Conservation (phyloP, 2,797 vertebrate genomes). For the Girardinus metallicus region DNA sequence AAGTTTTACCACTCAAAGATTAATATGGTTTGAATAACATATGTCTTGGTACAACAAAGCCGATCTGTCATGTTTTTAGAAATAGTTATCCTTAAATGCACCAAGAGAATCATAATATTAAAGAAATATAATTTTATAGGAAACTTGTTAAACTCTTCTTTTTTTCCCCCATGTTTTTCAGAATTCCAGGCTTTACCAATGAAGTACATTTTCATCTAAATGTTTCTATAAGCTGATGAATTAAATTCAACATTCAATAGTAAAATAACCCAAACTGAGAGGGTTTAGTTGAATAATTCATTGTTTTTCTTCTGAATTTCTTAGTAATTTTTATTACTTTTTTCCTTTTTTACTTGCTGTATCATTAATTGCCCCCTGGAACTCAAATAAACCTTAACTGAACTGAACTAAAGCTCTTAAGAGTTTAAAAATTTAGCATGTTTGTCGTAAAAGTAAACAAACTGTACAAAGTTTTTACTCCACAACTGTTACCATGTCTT, state of each 20-base stretch:
- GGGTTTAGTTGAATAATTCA: not conserved
- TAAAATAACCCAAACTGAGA: not conserved
- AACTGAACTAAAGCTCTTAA: not conserved
- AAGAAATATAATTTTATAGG: not conserved
- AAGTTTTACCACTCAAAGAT: not conserved
- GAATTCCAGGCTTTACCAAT: not conserved
- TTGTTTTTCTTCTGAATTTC: not conserved
- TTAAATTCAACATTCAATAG: not conserved
- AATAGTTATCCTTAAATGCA: not conserved
- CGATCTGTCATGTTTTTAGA: not conserved
- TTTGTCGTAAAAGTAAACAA: not conserved
- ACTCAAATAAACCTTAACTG: too few species aligned
- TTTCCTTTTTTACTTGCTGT: too few species aligned
- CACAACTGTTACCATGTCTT: not conserved
- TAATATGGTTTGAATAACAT: not conserved
- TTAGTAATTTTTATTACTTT: not conserved
- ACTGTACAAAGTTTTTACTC: not conserved
- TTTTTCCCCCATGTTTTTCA: not conserved
- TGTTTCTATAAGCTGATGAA: not conserved
- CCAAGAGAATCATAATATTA: not conserved
- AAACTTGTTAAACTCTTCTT: not conserved
- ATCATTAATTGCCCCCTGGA: too few species aligned
- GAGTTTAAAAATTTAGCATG: not conserved
- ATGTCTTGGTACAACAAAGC: not conserved
- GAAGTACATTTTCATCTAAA: not conserved